These are phyloP conservation scores for Camponotus vicinus DNA, from an alignment of 1,140 invertebrate species.

Conservation along the genomic window DNA sequence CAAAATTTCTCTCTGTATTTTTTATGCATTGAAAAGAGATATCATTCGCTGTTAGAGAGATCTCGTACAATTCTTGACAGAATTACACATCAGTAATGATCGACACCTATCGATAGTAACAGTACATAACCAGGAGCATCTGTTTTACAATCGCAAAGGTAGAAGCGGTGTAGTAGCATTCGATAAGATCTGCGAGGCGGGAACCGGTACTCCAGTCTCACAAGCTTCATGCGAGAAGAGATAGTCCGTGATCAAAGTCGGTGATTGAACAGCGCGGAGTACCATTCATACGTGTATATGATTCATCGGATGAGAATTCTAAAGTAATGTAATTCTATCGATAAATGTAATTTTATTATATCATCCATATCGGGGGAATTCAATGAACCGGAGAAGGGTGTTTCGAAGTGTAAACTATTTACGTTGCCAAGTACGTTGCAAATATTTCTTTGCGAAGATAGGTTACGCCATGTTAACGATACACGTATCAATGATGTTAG, in stretches of 20 bases:
- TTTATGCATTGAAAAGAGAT: constrained; percentile 19
- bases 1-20: constrained; percentile 18
- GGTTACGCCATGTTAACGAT: no score
- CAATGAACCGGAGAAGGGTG: not conserved
- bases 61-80: constrained; percentile 24
- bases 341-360: no score
- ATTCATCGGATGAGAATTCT: constrained; percentile 13
- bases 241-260: constrained; percentile 35
- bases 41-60: not conserved
- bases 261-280: constrained; percentile 34
- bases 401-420: not conserved
- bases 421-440: constrained; percentile 23
- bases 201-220: constrained; percentile 73
- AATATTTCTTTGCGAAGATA: not conserved
- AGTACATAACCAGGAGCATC: constrained; percentile 66
- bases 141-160: constrained; percentile 73
- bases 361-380: not conserved
- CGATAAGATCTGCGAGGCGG: constrained; percentile 77
- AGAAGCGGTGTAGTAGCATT: constrained; percentile 48
- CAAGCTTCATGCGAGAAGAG: constrained; percentile 61
- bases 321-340: constrained; percentile 39
- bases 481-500: constrained; percentile 31
- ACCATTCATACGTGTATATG: constrained; percentile 21
- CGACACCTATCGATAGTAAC: constrained; percentile 32
- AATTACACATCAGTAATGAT: constrained; percentile 26